Evolutionary conservation across 1,140 invertebrate genomes (phyloP), one percentile per base, ranked within the genome.

Genomic region (Rhagoletis zephyria): DNA sequence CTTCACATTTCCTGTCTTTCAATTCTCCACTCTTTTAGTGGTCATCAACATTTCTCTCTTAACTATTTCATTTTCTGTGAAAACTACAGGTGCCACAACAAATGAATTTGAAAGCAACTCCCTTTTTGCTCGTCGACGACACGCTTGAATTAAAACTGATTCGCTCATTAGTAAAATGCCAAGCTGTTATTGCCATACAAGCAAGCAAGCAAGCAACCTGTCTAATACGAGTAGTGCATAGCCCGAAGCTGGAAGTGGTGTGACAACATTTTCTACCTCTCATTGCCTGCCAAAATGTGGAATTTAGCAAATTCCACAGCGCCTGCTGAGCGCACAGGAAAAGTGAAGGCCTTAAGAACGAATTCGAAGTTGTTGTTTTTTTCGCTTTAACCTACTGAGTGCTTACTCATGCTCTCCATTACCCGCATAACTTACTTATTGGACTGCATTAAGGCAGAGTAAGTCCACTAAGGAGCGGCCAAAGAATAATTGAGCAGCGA

Each of bases 101-200:
- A 77, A 77, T 56, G 14, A 10, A 56, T n/a, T 19, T 3, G 16
- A 56, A 56, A 59, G 48, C 1, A 30, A 10, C 48, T 48, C 48
- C 74, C 48, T 81, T 81, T 56, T 4, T 42, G 48, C 12, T 30
- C 30, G 30, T 10, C 48, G 16, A 19, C 51, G 74, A 9, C 19
- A 81, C 48, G 74, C 74, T 81, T 81, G 74, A 59, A 56, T 81
- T 51, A n/a, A 19, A 59, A 81, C 48, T 81, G 74, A 81, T 81
- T 56, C 74, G 48, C 74, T 81, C 74, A 81, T 81, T 81, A 81
- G 74, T n/a, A 74, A 74, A n/a, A 42, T 74, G 70, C 74, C 42
- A 10, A n/a, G 48, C 74, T 81, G 12, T 81, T 81, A 81, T 51
- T 48, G 48, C 74, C 45, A 77, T 16, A 42, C 45, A n/a, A 30